phyloP scores from a whole-genome alignment of 1,140 invertebrate genomes.

The Brachionus asplanchnoidis region DNA sequence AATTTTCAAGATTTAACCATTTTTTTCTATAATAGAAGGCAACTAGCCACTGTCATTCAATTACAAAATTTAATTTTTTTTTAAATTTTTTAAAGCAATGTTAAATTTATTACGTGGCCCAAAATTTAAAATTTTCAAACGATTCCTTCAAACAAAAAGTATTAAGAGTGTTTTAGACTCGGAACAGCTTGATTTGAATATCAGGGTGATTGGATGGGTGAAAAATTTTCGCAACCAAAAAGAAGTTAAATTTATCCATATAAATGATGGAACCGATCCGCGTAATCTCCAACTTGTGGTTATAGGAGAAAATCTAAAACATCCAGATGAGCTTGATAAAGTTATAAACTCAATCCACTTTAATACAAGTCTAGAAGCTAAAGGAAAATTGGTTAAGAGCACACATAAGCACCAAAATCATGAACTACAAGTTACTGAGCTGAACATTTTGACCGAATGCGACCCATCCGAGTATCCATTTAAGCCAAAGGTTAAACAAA shows the following conservation, averaged over 20 bases:
- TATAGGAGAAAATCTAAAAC: neutral
- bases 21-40: neutral
- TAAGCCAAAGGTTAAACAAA: neutral
- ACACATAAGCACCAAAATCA: neutral
- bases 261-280: conserved; percentile 23
- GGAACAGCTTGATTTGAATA: neutral
- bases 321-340: neutral
- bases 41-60: neutral
- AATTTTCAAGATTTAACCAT: neutral
- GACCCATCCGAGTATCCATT: conserved; percentile 24
- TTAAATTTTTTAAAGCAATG: neutral
- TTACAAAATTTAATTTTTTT: neutral
- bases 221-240: conserved; percentile 15
- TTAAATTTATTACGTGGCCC: neutral
- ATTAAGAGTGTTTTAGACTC: neutral
- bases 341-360: neutral
- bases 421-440: neutral
- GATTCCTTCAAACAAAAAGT: neutral
- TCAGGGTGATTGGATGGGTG: conserved; percentile 5
- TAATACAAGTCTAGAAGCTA: conserved; percentile 1
- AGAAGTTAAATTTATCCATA: conserved; percentile 23
- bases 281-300: neutral
- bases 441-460: neutral
- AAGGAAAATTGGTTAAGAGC: conserved; percentile 28
- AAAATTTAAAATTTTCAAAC: neutral